These are phyloP conservation scores for Temnopleurus reevesii DNA, from an alignment of 53 echinoderm and acorn worm genomes.

Conservation along the genomic window DNA sequence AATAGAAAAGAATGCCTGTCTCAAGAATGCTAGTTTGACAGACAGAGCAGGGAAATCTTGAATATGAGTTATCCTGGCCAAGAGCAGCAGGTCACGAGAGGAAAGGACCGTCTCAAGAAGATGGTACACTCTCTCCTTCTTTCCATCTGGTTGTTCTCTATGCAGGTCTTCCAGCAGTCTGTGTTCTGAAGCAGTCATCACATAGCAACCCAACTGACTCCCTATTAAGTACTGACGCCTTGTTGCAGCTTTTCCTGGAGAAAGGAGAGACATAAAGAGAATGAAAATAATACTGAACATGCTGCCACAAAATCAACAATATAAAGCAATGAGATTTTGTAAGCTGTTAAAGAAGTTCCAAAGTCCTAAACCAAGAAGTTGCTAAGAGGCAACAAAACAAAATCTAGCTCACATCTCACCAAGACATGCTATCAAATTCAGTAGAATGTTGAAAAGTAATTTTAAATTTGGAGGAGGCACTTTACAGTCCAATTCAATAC, in stretches of 20 bases:
- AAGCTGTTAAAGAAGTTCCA: too few relatives aligned
- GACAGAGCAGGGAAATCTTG: background rate
- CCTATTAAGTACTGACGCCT: background rate
- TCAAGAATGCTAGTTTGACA: conserved; percentile 1
- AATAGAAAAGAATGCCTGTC: conserved; percentile 12
- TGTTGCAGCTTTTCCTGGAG: background rate
- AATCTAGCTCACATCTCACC: too few relatives aligned
- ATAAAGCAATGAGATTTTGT: too few relatives aligned
- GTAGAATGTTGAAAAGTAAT: too few relatives aligned
- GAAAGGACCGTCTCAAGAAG: conserved; percentile 25
- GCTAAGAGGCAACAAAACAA: background rate
- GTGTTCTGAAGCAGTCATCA: conserved; percentile 42
- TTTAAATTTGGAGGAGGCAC: too few relatives aligned
- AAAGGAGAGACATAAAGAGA: background rate
- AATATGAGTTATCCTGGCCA: background rate
- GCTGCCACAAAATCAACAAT: too few relatives aligned
- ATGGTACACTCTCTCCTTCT: background rate
- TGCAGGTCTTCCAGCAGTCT: background rate
- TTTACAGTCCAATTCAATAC: too few relatives aligned
- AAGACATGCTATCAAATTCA: too few relatives aligned
- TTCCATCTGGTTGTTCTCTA: background rate
- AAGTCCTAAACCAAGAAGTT: background rate
- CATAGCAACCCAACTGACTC: conserved; percentile 8
- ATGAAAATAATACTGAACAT: too few relatives aligned
- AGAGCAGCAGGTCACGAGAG: background rate